phyloP scores from a whole-genome alignment of 1,140 invertebrate genomes.

The Drosophila parvula region DNA sequence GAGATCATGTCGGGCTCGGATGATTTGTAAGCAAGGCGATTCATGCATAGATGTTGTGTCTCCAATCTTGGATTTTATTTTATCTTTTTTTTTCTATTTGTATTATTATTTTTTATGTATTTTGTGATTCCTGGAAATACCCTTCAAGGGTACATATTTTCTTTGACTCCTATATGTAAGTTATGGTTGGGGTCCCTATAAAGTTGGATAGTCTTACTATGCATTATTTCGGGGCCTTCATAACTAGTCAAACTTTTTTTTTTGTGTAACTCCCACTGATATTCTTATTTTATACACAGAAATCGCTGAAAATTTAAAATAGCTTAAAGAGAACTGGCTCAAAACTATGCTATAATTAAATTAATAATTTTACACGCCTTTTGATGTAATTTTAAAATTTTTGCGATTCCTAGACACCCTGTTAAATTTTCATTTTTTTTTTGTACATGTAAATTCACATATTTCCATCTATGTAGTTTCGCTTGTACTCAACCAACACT shows the following conservation, averaged over 20 bases:
- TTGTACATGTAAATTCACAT: conserved; percentile 1
- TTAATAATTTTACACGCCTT: background rate
- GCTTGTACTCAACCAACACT: conserved; percentile 8
- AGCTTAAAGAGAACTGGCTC: background rate
- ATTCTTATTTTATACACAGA: conserved; percentile 2
- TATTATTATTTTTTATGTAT: conserved; percentile 1
- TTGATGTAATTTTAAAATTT: background rate
- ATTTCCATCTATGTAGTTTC: conserved; percentile 4
- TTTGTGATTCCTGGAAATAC: conserved; percentile 16
- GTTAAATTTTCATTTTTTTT: conserved; percentile 1
- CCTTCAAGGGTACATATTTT: conserved; percentile 9
- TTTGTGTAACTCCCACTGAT: background rate
- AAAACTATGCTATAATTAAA: background rate
- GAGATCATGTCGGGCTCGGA: conserved; percentile 66
- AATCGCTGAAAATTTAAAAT: background rate
- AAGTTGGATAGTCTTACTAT: background rate
- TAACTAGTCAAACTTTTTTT: conserved; percentile 1
- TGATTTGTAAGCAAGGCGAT: conserved; percentile 44
- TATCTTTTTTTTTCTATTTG: background rate
- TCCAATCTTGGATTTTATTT: background rate
- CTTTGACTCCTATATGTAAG: background rate
- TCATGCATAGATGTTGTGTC: conserved; percentile 20
- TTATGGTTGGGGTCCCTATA: background rate
- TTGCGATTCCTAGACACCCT: background rate
- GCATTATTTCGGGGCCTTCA: background rate